Percentiles rank a stretch among this genome's conserved stretches.
Conservation (phyloP, 2,888 invertebrate species). For the Mimumesa dahlbomi region DNA sequence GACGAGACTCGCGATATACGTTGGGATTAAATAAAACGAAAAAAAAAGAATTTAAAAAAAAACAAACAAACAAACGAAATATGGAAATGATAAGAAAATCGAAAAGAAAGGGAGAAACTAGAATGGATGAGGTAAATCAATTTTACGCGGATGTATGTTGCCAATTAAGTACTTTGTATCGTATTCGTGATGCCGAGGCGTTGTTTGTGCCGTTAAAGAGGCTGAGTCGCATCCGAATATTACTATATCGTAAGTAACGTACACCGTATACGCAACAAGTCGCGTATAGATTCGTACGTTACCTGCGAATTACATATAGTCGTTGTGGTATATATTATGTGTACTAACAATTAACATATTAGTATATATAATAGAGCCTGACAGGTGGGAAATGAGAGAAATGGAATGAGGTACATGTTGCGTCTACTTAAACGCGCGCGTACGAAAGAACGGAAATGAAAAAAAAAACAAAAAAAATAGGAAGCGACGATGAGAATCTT, state of each 20-base stretch:
- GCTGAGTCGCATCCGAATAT: conserved; percentile 50
- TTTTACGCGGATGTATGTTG: conserved; percentile 61
- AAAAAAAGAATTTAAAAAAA: not conserved
- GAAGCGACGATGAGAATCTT: conserved; percentile 34
- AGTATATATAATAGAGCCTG: conserved; percentile 43
- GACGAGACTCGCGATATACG: not conserved
- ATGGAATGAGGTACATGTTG: conserved; percentile 9
- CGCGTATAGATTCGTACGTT: conserved; percentile 11
- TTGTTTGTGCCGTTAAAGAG: conserved; percentile 53
- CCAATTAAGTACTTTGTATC: conserved; percentile 60
- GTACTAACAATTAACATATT: conserved; percentile 38
- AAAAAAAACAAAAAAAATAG: conserved; percentile 11
- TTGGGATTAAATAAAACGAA: not conserved
- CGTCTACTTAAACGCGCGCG: conserved; percentile 9
- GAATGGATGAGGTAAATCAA: conserved; percentile 42
- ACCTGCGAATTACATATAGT: conserved; percentile 29
- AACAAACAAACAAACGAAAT: not conserved
- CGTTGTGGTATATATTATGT: conserved; percentile 40
- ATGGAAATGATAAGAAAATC: not conserved
- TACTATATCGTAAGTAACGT: conserved; percentile 19
- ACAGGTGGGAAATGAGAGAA: conserved; percentile 21
- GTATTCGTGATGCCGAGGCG: conserved; percentile 47
- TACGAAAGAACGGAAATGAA: conserved; percentile 3
- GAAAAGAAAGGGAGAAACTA: conserved; percentile 21
- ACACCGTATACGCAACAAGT: not conserved